Base-by-base conservation (phyloP, 2,888 invertebrate genomes). In the Thecophora atra region DNA sequence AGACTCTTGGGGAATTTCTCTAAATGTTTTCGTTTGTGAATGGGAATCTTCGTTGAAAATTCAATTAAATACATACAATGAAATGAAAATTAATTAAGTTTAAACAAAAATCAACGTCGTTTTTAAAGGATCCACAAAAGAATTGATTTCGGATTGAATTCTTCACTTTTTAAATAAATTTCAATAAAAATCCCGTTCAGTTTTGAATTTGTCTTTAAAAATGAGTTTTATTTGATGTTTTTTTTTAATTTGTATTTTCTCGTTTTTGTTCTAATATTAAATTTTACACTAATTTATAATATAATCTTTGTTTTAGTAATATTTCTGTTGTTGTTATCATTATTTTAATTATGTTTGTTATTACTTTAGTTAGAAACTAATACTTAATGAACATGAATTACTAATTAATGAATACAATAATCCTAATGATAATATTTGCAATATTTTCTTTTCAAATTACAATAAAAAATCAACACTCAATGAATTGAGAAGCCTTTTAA, bases 281-380 rank as follows among this genome's bases (percentile, higher is more conserved):
- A 70, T 24, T 70, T 69, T 30, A 69, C 15, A 8, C 51, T 42
- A 37, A n/a, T 37, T 64, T 63, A 37, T 30, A 21, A 63, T 73
- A 52, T 76, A 72, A 75, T 76, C 73, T 75, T 75, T 72, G 76
- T 75, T 76, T 67, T 64, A 37, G 37, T 54, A 67, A 54, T 67
- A 54, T 67, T 56, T 37, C 37, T 19, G 56, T 56, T 30, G 47
- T 37, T 37, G 11, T 37, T 37, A 37, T 37, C 11, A 37, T 37
- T 37, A 6, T 37, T 37, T 37, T 8, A 37, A 37, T 8, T 37
- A 37, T 11, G n/a, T n/a, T n/a, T 37, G 44, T 44, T 44, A 64
- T 64, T 54, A 28, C 56, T 37, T 37, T 37, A 19, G 42, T 54
- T 56, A 54, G 37, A 26, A 7, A 21, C 17, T 67, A 67, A 15